These are phyloP conservation scores for Colostygia pectinataria DNA, from an alignment of 2,888 invertebrate genomes.

Conservation along the genomic window DNA sequence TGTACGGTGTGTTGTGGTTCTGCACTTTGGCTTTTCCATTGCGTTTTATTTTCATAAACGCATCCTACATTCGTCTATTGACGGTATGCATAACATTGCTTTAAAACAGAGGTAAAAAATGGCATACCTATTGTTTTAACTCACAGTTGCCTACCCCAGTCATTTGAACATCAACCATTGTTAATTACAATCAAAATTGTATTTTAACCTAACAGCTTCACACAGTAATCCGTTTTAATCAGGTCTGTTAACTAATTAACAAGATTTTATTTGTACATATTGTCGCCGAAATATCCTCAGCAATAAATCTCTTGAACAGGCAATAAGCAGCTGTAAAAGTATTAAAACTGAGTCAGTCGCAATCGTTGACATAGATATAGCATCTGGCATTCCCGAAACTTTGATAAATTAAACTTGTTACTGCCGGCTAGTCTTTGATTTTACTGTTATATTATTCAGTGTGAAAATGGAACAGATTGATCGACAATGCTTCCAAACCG, in stretches of 20 bases:
- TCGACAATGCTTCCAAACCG: slow-evolving; percentile 3
- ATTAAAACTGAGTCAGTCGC: slow-evolving; percentile 20
- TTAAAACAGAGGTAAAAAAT: too few species aligned
- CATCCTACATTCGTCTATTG: too few species aligned
- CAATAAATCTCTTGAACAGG: slow-evolving; percentile 23
- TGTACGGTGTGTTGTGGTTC: neutral
- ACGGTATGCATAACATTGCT: too few species aligned
- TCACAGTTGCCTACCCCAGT: neutral
- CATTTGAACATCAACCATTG: neutral
- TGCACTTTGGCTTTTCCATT: neutral
- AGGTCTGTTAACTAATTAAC: slow-evolving; percentile 11
- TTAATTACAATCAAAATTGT: neutral
- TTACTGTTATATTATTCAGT: slow-evolving; percentile 38
- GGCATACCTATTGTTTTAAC: too few species aligned
- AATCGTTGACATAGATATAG: slow-evolving; percentile 37
- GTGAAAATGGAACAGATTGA: slow-evolving; percentile 23
- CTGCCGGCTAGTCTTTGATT: slow-evolving; percentile 34
- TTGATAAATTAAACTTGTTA: slow-evolving; percentile 30
- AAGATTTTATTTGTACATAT: slow-evolving; percentile 8
- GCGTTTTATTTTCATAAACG: too few species aligned
- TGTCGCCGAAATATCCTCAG: slow-evolving; percentile 6
- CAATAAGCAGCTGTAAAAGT: slow-evolving; percentile 25
- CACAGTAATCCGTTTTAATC: slow-evolving; percentile 2
- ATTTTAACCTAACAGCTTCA: neutral
- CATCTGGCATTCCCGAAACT: slow-evolving; percentile 35